Evolutionary conservation across 2,797 vertebrate genomes (phyloP).

Genomic region (Neostethus bicornis): DNA sequence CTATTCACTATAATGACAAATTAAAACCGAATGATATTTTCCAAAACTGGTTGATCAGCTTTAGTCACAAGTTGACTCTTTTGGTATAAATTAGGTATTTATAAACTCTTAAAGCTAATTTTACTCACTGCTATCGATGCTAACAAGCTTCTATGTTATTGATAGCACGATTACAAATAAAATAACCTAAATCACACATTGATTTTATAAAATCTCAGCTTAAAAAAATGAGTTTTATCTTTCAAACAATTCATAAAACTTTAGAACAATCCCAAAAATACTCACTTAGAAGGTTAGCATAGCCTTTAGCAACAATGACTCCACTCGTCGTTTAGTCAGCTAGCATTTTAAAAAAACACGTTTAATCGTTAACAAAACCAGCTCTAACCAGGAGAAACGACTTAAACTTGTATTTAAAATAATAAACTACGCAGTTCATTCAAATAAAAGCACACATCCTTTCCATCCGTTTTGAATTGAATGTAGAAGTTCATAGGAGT

Average conservation of each 20-base stretch:
- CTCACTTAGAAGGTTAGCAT: not conserved
- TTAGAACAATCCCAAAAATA: slow-evolving; percentile 14
- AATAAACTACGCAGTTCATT: too few relatives aligned
- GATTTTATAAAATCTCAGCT: not conserved
- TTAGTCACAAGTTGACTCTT: too few relatives aligned
- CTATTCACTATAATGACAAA: too few relatives aligned
- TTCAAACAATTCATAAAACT: not conserved
- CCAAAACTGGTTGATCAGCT: too few relatives aligned
- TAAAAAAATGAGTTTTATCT: fast-evolving
- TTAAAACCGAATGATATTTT: too few relatives aligned
- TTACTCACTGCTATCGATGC: not conserved
- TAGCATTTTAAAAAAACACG: not conserved
- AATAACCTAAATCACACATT: not conserved
- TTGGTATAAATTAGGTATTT: too few relatives aligned
- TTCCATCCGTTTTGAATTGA: not conserved
- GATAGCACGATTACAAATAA: not conserved
- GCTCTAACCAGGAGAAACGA: not conserved
- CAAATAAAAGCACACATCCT: not conserved
- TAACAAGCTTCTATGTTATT: slow-evolving; percentile 6
- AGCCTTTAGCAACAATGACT: not conserved
- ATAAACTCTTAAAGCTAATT: too few relatives aligned
- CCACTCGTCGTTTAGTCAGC: fast-evolving
- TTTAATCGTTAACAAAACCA: not conserved
- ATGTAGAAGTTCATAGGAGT: not conserved
- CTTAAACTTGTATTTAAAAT: too few relatives aligned